A percentile compares a stretch with the other conserved stretches of the same genome.
phyloP scores from a whole-genome alignment of 2,888 invertebrate species.

The Oscheius sp. region DNA sequence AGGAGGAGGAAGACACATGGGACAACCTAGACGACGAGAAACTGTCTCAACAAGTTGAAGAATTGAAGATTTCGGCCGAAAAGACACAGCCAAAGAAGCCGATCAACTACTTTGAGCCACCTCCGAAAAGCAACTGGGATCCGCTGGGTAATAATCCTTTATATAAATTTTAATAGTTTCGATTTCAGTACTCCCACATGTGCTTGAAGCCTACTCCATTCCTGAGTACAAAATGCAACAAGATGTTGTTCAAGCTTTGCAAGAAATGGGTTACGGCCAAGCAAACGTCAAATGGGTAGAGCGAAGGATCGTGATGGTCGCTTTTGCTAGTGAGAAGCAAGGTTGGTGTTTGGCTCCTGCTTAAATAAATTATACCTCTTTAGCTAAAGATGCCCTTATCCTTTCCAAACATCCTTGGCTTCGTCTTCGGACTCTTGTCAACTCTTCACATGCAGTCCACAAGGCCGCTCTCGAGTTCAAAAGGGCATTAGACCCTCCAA shows the following conservation, averaged over 20 bases:
- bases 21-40: conserved; percentile 32
- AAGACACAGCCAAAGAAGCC: conserved; percentile 20
- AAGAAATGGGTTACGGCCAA: conserved; percentile 41
- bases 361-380: neutral
- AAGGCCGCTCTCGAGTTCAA: conserved; percentile 37
- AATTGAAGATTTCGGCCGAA: conserved; percentile 12
- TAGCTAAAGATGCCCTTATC: conserved; percentile 37
- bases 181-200: conserved; percentile 41
- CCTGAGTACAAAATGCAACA: conserved; percentile 52
- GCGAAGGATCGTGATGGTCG: conserved; percentile 46
- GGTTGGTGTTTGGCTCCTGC: neutral
- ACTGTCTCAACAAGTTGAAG: conserved; percentile 26
- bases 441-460: conserved; percentile 41
- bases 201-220: conserved; percentile 47
- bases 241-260: conserved; percentile 48
- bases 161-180: neutral
- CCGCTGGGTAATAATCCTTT: neutral
- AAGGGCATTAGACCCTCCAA: conserved; percentile 13
- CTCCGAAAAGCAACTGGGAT: conserved; percentile 21
- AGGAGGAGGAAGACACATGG: conserved; percentile 34
- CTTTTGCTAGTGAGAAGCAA: conserved; percentile 39
- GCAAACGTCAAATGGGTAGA: conserved; percentile 48
- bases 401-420: conserved; percentile 47
- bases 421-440: conserved; percentile 38
- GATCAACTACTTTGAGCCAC: conserved; percentile 41